phyloP scores from a whole-genome alignment of 92 coral and sea anemone genomes.

The Phenganax subtilis region DNA sequence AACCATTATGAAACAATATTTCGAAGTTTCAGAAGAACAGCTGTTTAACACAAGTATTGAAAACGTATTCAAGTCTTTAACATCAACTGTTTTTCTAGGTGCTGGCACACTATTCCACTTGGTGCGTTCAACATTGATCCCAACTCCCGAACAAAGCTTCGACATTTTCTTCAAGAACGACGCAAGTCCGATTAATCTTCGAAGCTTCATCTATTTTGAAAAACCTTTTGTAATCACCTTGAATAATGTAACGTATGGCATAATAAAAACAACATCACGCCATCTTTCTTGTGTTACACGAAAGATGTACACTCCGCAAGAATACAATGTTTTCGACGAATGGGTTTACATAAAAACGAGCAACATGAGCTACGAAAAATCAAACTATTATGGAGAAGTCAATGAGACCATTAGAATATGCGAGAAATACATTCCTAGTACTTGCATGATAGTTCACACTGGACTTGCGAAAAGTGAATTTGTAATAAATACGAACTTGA shows the following conservation, averaged over 20 bases:
- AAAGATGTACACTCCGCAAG: constrained; percentile 1
- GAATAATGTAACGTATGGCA: background rate
- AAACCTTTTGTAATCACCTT: background rate
- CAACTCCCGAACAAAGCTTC: constrained; percentile 19
- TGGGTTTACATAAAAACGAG: background rate
- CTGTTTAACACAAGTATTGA: no score
- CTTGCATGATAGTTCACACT: background rate
- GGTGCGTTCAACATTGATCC: background rate
- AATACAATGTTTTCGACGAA: background rate
- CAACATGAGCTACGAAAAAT: background rate
- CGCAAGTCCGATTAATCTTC: background rate
- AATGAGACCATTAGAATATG: constrained; percentile 1
- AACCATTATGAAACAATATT: no score
- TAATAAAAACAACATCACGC: constrained; percentile 30
- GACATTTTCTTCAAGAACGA: background rate
- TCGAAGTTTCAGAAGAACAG: no score
- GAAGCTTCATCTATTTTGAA: constrained; percentile 18
- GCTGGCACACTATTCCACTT: no score
- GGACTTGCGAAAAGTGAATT: no score
- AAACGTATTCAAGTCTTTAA: no score
- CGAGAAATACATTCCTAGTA: background rate
- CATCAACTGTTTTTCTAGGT: background rate
- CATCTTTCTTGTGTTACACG: constrained; percentile 5
- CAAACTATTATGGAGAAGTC: background rate
- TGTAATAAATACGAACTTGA: no score